These are phyloP conservation scores for Drosophila fulvimacula DNA, from an alignment of 2,888 invertebrate species.

Conservation along the genomic window DNA sequence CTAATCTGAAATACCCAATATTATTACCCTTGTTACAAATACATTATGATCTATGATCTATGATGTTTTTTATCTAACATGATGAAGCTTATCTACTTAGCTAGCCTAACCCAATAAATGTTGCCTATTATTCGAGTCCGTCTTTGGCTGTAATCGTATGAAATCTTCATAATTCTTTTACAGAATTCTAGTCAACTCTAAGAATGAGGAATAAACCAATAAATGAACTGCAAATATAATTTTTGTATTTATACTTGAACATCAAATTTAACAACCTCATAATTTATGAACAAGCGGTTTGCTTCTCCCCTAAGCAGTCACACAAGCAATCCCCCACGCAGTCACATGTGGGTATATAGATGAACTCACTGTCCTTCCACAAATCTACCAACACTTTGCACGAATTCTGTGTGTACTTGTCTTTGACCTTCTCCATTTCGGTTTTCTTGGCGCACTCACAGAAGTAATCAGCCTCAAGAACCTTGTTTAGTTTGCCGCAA, in stretches of 20 bases:
- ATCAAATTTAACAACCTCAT: background rate
- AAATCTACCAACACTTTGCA: conserved; percentile 51
- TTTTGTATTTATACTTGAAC: background rate
- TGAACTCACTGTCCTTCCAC: conserved; percentile 63
- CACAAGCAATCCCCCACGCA: conserved; percentile 30
- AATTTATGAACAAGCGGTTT: background rate
- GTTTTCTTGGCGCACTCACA: conserved; percentile 31
- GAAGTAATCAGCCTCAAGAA: conserved; percentile 35
- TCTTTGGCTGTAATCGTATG: no score
- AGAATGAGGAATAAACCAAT: no score
- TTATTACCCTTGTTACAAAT: no score
- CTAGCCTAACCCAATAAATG: no score
- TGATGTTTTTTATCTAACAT: no score
- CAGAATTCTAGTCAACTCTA: no score
- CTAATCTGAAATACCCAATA: no score
- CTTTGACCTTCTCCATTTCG: conserved; percentile 11
- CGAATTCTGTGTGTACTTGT: conserved; percentile 17
- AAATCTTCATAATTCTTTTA: no score
- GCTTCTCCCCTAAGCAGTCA: conserved; percentile 17
- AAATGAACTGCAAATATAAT: no score
- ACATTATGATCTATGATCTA: no score
- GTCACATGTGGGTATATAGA: conserved; percentile 50
- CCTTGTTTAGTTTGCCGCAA: conserved; percentile 21
- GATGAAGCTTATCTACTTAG: no score
- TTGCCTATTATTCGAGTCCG: no score